phyloP scores from a whole-genome alignment of 2,888 invertebrate species.

The Xanthia togata region DNA sequence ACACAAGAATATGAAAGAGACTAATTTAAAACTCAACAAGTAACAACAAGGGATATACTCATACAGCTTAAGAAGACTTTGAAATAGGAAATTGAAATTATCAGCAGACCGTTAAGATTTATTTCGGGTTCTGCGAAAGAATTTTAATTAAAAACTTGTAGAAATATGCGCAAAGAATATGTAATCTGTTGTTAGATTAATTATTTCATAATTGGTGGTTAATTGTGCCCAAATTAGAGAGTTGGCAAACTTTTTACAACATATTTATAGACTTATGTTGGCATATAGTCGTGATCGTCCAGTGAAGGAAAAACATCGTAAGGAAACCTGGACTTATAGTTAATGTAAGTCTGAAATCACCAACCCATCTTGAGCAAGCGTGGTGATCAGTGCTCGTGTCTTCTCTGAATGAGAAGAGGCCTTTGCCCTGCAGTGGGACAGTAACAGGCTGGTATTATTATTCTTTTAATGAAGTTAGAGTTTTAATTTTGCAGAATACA shows the following conservation, averaged over 20 bases:
- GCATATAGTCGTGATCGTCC: too few relatives aligned
- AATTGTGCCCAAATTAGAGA: conserved; percentile 71
- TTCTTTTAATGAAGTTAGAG: too few relatives aligned
- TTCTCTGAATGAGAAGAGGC: too few relatives aligned
- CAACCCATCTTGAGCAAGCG: too few relatives aligned
- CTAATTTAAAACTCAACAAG: conserved; percentile 37
- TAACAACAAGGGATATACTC: conserved; percentile 37
- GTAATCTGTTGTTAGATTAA: conserved; percentile 85
- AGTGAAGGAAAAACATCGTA: too few relatives aligned
- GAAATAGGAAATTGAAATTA: conserved; percentile 80
- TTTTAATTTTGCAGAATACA: not conserved
- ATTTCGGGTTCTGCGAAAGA: conserved; percentile 80
- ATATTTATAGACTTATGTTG: conserved; percentile 18
- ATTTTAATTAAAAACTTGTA: conserved; percentile 88
- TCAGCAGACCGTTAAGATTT: conserved; percentile 79
- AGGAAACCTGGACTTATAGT: too few relatives aligned
- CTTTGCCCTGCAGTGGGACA: too few relatives aligned
- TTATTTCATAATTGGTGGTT: conserved; percentile 86
- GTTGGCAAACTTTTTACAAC: conserved; percentile 55
- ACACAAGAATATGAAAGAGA: conserved; percentile 8
- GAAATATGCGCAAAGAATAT: conserved; percentile 84
- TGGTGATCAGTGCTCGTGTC: too few relatives aligned
- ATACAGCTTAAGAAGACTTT: conserved; percentile 66
- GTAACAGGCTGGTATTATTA: too few relatives aligned
- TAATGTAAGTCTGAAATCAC: too few relatives aligned